phyloP scores from a whole-genome alignment of 2,888 invertebrate species.

The Mesochorus sp. region DNA sequence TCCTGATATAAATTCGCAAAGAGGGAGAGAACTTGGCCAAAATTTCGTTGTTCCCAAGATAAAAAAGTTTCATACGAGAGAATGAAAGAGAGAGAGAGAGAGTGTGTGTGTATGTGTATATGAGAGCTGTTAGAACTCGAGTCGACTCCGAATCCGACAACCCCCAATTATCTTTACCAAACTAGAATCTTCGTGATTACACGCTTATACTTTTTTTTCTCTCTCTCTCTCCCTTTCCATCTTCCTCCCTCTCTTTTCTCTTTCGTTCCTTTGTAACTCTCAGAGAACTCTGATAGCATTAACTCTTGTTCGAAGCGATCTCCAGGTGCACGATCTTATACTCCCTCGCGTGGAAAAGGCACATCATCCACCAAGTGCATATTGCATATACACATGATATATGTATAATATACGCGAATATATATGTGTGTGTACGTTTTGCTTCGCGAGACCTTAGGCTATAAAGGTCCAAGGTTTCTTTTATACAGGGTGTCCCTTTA shows the following conservation, averaged over 20 bases:
- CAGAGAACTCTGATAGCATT: slow-evolving; percentile 11
- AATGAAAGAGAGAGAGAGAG: slow-evolving; percentile 33
- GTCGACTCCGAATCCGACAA: slow-evolving; percentile 70
- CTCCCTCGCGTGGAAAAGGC: slow-evolving; percentile 48
- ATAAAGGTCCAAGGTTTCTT: slow-evolving; percentile 17
- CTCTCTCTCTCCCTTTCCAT: slow-evolving; percentile 39
- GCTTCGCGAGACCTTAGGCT: slow-evolving; percentile 29
- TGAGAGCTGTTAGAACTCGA: slow-evolving; percentile 51
- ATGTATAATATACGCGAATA: slow-evolving; percentile 20
- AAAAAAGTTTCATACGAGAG: slow-evolving; percentile 8
- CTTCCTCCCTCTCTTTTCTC: slow-evolving; percentile 7
- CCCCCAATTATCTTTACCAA: slow-evolving; percentile 79
- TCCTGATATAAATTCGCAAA: slow-evolving; percentile 37
- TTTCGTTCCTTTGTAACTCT: slow-evolving; percentile 15
- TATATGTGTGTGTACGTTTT: slow-evolving; percentile 9
- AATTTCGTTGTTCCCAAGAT: slow-evolving; percentile 38
- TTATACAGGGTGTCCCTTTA: slow-evolving; percentile 19
- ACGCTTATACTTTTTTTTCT: slow-evolving; percentile 65
- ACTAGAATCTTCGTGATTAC: slow-evolving; percentile 80
- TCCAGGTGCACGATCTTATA: slow-evolving; percentile 69
- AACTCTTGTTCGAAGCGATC: slow-evolving; percentile 63
- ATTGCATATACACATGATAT: background rate
- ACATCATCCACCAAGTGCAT: slow-evolving; percentile 38
- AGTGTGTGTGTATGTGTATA: slow-evolving; percentile 25
- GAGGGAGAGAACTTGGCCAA: slow-evolving; percentile 22